Percentiles rank a stretch among this genome's conserved stretches.
Evolutionary conservation across 2,888 invertebrate species (phyloP).

Genomic region (Drosophila formosana): DNA sequence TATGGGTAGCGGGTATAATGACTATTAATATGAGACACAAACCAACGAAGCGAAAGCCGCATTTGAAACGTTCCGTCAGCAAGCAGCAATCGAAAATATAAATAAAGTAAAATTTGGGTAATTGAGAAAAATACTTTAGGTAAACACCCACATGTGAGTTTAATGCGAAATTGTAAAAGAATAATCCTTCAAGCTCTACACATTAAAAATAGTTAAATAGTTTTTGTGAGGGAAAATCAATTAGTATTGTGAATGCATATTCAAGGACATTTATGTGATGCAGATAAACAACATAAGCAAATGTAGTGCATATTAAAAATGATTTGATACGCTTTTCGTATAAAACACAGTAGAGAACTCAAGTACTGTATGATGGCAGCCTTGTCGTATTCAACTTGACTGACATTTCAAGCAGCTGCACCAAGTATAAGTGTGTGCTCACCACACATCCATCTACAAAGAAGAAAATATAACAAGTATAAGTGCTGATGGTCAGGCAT

Average conservation of each 20-base stretch:
- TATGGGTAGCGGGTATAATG: not conserved
- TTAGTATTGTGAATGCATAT: constrained; percentile 68
- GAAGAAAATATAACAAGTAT: constrained; percentile 2
- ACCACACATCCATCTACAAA: constrained; percentile 31
- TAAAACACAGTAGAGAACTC: constrained; percentile 35
- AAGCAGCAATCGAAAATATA: constrained; percentile 47
- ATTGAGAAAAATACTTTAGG: too few relatives aligned
- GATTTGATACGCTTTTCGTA: constrained; percentile 21
- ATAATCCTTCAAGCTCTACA: too few relatives aligned
- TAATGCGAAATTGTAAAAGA: too few relatives aligned
- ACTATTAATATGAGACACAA: constrained; percentile 47
- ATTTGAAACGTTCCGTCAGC: constrained; percentile 47
- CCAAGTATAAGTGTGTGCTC: constrained; percentile 32
- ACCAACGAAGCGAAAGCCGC: constrained; percentile 40
- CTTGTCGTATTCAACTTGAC: constrained; percentile 62
- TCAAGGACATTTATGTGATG: constrained; percentile 19
- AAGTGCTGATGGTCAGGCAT: constrained; percentile 40
- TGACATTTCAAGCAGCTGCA: constrained; percentile 52
- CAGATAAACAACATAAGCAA: constrained; percentile 28
- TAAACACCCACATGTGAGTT: too few relatives aligned
- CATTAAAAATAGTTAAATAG: not conserved
- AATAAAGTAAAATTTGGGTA: not conserved
- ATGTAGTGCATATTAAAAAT: constrained; percentile 48
- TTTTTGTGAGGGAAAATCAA: constrained; percentile 58
- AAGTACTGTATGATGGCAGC: constrained; percentile 46